These are phyloP conservation scores for Eulithis testata DNA, from an alignment of 2,888 invertebrate species.

Conservation along the genomic window DNA sequence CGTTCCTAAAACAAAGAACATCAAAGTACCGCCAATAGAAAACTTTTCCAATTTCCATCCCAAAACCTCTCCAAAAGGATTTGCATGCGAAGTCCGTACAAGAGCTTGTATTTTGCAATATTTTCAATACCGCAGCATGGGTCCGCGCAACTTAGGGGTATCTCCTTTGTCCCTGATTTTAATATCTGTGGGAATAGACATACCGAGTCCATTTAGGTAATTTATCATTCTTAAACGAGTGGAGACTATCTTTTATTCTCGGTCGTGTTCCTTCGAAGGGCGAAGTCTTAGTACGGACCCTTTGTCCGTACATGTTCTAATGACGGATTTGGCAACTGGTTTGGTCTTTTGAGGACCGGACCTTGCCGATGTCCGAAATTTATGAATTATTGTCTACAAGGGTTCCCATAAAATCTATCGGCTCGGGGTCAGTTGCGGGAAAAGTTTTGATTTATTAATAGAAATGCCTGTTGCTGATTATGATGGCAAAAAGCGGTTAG, in stretches of 20 bases:
- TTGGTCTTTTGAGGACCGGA: conserved; percentile 60
- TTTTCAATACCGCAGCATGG: conserved; percentile 81
- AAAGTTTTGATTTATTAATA: conserved; percentile 39
- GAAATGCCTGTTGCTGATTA: conserved; percentile 36
- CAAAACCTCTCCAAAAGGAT: conserved; percentile 75
- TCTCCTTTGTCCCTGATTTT: conserved; percentile 75
- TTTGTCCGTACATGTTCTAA: conserved; percentile 67
- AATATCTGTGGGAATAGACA: conserved; percentile 85
- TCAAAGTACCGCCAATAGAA: conserved; percentile 63
- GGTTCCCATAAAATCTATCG: conserved; percentile 74
- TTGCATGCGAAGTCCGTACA: conserved; percentile 75
- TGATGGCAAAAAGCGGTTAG: conserved; percentile 21
- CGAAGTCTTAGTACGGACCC: conserved; percentile 60
- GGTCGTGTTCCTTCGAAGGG: conserved; percentile 70
- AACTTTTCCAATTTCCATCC: conserved; percentile 82
- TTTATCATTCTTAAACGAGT: conserved; percentile 85
- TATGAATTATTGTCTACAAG: conserved; percentile 78
- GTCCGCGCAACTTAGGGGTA: conserved; percentile 70
- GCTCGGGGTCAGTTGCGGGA: conserved; percentile 43
- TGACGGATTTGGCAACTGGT: conserved; percentile 74
- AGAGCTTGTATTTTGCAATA: conserved; percentile 75
- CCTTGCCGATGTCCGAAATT: conserved; percentile 66
- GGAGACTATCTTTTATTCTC: conserved; percentile 72
- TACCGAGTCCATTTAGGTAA: conserved; percentile 82
- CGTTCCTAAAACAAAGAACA: conserved; percentile 64